Base-by-base conservation (phyloP, 2,888 invertebrate species). In the Caenorhabditis sp. region DNA sequence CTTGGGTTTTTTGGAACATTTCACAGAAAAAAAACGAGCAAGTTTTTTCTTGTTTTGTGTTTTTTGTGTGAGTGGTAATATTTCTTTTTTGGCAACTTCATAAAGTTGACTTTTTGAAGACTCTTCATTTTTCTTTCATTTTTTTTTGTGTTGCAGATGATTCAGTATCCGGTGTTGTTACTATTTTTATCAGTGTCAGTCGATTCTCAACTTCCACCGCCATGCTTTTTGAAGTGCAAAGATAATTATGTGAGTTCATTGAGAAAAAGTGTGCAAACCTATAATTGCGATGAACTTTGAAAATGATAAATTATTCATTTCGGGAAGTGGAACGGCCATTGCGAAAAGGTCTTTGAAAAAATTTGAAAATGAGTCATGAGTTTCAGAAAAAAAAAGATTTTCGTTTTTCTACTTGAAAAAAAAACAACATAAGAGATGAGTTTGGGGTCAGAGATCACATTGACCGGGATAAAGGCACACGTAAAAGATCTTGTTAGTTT, bases 181-280 rank as follows among this genome's bases (percentile, higher is more conserved):
- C 23, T 19, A 37, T 49, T 55, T 36, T 59, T 23, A 27, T 37
- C 14, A 43, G 58, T n/a, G 12, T n/a, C 21, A 43, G 49, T 17
- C 12, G 3, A 12, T 4, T 49, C 26, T 17, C 59, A 63, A 23
- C 65, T 72, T 19, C 82, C 81, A 27, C 79, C 78, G 61, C 79
- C 83, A 0, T 82, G 81, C 54, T 79, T 83, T 49, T 71, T 83
- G 54, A 77, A 79, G 62, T 83, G 83, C 71, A 83, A 83, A 63
- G 83, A 83, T 70, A 83, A 83, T 67, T 83, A 83, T 61, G 83
- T 83, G 58, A 77, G 80, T 75, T 53, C n/a, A 51, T 58, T 14
- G 12, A 58, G 36, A 31, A 19, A n/a, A 19, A 37, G 49, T 57
- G 24, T 19, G 14, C 24, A 24, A 14, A 1, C 8, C 51, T 51